These are phyloP conservation scores for Pelodytes ibericus DNA, from an alignment of 2,797 vertebrate species.

Conservation along the genomic window DNA sequence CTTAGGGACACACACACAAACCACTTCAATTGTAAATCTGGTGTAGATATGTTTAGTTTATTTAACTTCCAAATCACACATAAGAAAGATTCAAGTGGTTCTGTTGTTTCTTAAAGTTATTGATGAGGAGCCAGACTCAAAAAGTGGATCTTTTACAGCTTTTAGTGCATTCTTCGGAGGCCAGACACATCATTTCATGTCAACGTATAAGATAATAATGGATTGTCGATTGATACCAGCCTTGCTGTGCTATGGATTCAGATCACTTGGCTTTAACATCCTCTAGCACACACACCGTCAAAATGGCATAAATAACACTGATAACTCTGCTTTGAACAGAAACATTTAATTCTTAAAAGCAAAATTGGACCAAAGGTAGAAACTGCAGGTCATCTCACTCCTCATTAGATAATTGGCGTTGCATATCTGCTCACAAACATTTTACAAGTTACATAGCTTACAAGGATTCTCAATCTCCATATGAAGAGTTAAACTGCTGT, in stretches of 20 bases:
- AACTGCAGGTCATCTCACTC: background rate
- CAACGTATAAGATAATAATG: constrained; percentile 61
- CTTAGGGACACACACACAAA: constrained; percentile 51
- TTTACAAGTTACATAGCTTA: background rate
- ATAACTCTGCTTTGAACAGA: constrained; percentile 4
- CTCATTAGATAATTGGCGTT: background rate
- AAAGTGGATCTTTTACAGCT: constrained; percentile 61
- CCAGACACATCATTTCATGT: constrained; percentile 63
- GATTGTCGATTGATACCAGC: constrained; percentile 62
- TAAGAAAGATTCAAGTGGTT: constrained; percentile 55
- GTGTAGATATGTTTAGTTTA: constrained; percentile 61
- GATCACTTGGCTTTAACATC: constrained; percentile 53
- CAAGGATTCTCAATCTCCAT: background rate
- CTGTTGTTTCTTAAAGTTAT: constrained; percentile 61
- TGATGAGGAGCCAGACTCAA: constrained; percentile 66
- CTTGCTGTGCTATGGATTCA: constrained; percentile 54
- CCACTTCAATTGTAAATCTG: constrained; percentile 56
- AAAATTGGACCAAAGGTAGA: background rate
- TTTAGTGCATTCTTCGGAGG: constrained; percentile 64
- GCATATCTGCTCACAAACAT: background rate
- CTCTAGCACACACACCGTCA: constrained; percentile 32
- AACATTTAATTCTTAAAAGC: background rate
- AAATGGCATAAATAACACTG: background rate
- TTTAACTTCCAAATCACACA: constrained; percentile 59
- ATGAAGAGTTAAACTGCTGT: no score